A percentile compares a stretch with the other conserved stretches of the same genome.
These are phyloP conservation scores for Metalampra italica DNA, from an alignment of 2,888 invertebrate genomes.

Conservation along the genomic window DNA sequence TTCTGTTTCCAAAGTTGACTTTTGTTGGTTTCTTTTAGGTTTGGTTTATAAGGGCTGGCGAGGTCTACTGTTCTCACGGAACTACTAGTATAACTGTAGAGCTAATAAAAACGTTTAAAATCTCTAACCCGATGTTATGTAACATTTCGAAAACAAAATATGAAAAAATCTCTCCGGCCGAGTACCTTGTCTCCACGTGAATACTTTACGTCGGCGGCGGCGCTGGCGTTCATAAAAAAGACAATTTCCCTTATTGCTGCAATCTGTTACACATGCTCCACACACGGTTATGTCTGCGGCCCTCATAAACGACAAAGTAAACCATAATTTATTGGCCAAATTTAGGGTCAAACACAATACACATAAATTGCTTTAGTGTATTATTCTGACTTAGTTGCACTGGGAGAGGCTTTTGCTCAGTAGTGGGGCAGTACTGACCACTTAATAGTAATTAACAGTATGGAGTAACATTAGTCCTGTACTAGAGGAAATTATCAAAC, in stretches of 20 bases:
- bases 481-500: no score
- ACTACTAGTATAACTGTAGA: no score
- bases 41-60: no score
- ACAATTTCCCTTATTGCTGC: constrained; percentile 77
- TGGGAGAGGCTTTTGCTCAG: background rate
- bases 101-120: no score
- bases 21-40: no score
- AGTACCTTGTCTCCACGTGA: constrained; percentile 42
- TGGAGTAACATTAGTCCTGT: no score
- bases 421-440: background rate
- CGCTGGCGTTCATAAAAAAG: constrained; percentile 72
- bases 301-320: constrained; percentile 78
- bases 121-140: no score
- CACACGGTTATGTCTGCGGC: constrained; percentile 66
- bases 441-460: background rate
- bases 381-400: constrained; percentile 34
- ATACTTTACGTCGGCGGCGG: constrained; percentile 64
- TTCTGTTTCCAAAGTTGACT: no score
- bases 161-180: constrained; percentile 31
- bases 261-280: constrained; percentile 74
- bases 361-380: constrained; percentile 66
- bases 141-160: background rate
- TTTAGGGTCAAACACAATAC: constrained; percentile 71
- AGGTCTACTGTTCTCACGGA: no score
- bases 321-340: constrained; percentile 74